A percentile compares a stretch with the other conserved stretches of the same genome.
These are phyloP conservation scores for Hypotaenidia philippensis DNA, from an alignment of 2,797 vertebrate species.

Conservation along the genomic window DNA sequence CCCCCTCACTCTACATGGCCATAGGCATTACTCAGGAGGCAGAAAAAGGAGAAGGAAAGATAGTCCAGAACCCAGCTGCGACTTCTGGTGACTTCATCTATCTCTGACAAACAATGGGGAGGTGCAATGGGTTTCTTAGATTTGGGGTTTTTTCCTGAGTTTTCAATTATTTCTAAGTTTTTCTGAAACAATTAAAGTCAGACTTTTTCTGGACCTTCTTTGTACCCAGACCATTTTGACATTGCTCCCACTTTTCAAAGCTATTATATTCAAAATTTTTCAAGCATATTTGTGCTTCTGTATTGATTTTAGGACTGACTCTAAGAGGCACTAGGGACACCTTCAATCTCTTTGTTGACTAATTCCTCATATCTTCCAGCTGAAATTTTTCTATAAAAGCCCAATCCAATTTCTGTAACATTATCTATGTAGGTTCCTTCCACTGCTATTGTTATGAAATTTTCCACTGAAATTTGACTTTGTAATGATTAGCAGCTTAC, in stretches of 20 bases:
- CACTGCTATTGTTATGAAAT: background rate
- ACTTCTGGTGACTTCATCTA: background rate
- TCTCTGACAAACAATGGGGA: background rate
- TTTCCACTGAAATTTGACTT: slow-evolving; percentile 10
- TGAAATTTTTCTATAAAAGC: slow-evolving; percentile 1
- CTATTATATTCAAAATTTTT: background rate
- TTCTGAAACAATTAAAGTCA: background rate
- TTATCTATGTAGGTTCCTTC: background rate
- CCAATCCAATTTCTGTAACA: background rate
- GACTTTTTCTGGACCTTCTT: background rate
- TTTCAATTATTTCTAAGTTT: background rate
- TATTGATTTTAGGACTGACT: background rate
- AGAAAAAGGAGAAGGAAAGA: background rate
- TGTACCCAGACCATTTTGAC: background rate
- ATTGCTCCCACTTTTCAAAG: background rate
- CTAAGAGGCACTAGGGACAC: background rate
- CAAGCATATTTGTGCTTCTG: background rate
- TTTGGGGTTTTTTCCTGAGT: background rate
- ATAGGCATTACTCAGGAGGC: background rate
- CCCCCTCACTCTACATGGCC: background rate
- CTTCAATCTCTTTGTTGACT: background rate
- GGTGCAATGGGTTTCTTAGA: background rate
- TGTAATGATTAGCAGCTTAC: background rate
- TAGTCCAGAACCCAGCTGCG: background rate
- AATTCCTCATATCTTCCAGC: background rate